Evolutionary conservation across 2,113 vertebrate genomes (phyloP), one percentile per base, ranked within the genome.

Genomic region (Gymnocephalus cernua): DNA sequence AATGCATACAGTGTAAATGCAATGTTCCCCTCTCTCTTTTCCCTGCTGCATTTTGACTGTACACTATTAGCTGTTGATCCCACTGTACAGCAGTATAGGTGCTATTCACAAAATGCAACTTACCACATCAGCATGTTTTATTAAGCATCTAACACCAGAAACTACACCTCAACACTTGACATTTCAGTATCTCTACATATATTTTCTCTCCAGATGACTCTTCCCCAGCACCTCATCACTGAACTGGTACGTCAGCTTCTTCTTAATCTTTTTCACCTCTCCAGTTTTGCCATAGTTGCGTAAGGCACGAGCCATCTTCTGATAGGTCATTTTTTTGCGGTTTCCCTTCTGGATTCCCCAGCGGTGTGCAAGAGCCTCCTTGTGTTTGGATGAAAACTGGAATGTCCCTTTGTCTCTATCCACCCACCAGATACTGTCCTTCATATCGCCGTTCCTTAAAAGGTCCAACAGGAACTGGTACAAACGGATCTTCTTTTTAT

Each of bases 381-480:
- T 99, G 96, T 99, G 98, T 93, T 99, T 99, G 86, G 98, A 99
- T 9, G 98, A 99, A 95, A 99, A 99, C 94, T 99, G 98, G 93
- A 99, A 99, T 80, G 97, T 97, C 86, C 98, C 98, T 87, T 99
- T 99, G 89, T 99, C 98, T 93, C 97, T 97, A 95, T 99, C 98
- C 86, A 99, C 97, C 98, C 98, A 99, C 98, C 98, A 99, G 95
- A 99, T 98, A 95, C 98, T 99, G 84, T 99, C 98, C 91, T 99
- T 99, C 98, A 99, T 99, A 84, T 99, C 98, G 44, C 98, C 97
- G 0, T 95, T 98, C 79, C 96, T 96, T 86, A 99, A 96, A 82
- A 99, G 96, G 90, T 99, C 97, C 85, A 99, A 92, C 91, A 99
- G 97, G 93, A 99, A 99, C 94, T 99, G 98, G 91, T 99, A 99